phyloP scores from a whole-genome alignment of 1,140 invertebrate genomes.

The Drosophila azteca region DNA sequence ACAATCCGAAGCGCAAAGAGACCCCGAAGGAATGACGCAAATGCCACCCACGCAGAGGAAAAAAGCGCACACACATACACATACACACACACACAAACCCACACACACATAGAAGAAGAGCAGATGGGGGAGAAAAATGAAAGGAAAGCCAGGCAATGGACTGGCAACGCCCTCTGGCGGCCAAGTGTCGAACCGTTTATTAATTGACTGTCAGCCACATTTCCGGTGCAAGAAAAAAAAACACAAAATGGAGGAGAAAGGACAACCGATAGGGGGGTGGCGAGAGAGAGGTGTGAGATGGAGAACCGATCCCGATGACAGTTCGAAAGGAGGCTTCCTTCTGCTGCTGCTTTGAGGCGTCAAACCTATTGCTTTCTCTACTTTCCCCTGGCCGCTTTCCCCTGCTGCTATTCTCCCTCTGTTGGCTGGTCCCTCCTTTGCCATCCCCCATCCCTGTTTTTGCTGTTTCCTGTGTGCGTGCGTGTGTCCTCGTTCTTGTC shows the following conservation, averaged over 20 bases:
- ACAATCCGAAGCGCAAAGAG: no score
- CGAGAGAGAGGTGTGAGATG: neutral
- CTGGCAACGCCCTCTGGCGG: constrained; percentile 51
- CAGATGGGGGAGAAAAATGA: constrained; percentile 17
- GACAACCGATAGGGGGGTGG: neutral
- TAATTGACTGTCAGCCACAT: constrained; percentile 68
- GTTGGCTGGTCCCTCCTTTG: neutral
- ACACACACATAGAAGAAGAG: neutral
- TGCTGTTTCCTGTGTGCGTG: neutral
- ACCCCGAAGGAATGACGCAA: constrained; percentile 38
- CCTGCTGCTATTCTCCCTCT: neutral
- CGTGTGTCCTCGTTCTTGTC: neutral
- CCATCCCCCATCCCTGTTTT: no score
- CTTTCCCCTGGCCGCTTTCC: neutral
- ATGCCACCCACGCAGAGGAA: constrained; percentile 40
- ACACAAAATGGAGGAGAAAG: constrained; percentile 10
- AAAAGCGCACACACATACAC: neutral
- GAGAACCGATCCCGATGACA: constrained; percentile 39
- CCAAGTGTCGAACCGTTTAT: constrained; percentile 61
- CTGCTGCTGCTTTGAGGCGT: constrained; percentile 25
- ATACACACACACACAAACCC: neutral
- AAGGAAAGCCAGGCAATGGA: constrained; percentile 22
- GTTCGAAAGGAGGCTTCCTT: constrained; percentile 31
- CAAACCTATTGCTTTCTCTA: no score
- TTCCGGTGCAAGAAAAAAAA: constrained; percentile 33